Base-by-base conservation (phyloP, 2,113 vertebrate species). In the Pseudorhombus dupliciocellatus region DNA sequence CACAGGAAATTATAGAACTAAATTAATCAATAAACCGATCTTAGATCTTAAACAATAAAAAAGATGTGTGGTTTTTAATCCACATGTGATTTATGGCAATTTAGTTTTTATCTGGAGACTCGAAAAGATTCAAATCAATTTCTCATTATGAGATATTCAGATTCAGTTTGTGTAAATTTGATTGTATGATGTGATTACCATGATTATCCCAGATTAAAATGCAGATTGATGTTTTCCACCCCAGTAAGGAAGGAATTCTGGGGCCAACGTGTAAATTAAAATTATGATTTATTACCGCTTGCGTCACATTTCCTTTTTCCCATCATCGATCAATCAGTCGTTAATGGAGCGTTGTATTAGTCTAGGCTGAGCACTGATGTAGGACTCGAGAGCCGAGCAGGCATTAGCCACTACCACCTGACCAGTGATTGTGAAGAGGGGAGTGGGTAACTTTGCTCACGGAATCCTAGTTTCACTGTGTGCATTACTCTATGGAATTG, bases 301-400 rank as follows among this genome's bases (percentile, higher is more conserved):
- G 0, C 2, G 20, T 28, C 24, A 31, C 14, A 34, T 51, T 65
- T 51, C 34, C 50, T 25, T 14, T 53, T 40, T 34, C 28, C 28
- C 7, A 24, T 25, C 50, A 37, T 66, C 30, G 25, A 48, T 66
- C 30, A 66, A 40, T 53, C 30, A 40, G 34, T 44, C 37, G 22
- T 65, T 65, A 51, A 65, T 65, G 11, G 26, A 64, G 42, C 26
- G 4, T 20, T 40, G 31, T 50, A 20, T 25, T 53, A 25, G 63
- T 40, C 40, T 51, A 11, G 44, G 61, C 61, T 15, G 44, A 63
- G 25, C 25, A 30, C 42, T 25, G 18, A 50, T 30, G 44, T 30
- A 7, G 25, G 5, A 16, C 25, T n/a, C 31, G 18, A 24, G 57
- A 16, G 58, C 58, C 10, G 10, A 51, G 61, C 12, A 24, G 21